Conservation (phyloP, 2,797 vertebrate genomes). For the Oryzias dopingdopingensis region DNA sequence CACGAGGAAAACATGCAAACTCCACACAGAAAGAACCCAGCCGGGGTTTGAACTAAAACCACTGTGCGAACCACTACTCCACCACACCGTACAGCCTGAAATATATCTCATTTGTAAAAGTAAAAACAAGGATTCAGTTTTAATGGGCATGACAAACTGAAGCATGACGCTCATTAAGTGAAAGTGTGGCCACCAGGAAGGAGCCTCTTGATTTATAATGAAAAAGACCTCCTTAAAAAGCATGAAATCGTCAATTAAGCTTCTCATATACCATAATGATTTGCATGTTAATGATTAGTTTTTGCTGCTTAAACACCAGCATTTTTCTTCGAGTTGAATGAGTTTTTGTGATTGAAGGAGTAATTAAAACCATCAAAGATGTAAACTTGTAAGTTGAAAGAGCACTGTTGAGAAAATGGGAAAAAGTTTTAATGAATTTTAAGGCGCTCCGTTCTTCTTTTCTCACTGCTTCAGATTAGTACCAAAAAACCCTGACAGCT, state of each 20-base stretch:
- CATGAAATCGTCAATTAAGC: conserved; percentile 72
- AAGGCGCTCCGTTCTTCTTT: conserved; percentile 47
- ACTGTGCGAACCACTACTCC: too few species aligned
- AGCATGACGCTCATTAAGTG: conserved; percentile 58
- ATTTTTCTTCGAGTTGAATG: conserved; percentile 61
- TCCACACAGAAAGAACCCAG: too few species aligned
- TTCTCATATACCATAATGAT: conserved; percentile 68
- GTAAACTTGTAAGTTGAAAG: conserved; percentile 70
- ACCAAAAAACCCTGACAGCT: conserved; percentile 18
- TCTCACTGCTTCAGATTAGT: conserved; percentile 31
- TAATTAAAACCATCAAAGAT: conserved; percentile 80
- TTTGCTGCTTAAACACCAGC: conserved; percentile 46
- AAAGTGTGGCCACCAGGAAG: conserved; percentile 60
- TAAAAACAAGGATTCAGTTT: too few species aligned
- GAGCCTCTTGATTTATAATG: conserved; percentile 68
- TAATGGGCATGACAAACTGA: background rate
- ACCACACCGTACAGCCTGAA: too few species aligned
- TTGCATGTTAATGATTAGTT: conserved; percentile 71
- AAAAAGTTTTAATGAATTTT: conserved; percentile 46
- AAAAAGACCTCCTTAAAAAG: conserved; percentile 62
- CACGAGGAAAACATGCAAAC: too few species aligned
- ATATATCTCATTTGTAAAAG: too few species aligned
- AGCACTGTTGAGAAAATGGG: conserved; percentile 35
- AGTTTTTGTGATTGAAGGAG: conserved; percentile 54
- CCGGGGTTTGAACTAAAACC: too few species aligned